phyloP scores from a whole-genome alignment of 2,113 vertebrate genomes.

The Ammospiza caudacuta region DNA sequence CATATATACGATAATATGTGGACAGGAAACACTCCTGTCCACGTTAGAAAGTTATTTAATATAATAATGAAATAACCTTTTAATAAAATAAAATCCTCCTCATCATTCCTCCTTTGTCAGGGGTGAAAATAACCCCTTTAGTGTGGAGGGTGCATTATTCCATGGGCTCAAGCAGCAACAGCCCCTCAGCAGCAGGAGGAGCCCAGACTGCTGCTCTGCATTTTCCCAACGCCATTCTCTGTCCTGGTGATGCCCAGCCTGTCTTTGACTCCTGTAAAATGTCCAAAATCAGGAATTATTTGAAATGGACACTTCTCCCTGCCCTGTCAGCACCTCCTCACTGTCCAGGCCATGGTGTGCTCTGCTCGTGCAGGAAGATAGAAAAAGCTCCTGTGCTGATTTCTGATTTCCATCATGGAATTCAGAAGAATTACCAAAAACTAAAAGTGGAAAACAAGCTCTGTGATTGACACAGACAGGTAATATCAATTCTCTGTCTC shows the following conservation, averaged over 20 bases:
- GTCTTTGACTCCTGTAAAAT: not conserved
- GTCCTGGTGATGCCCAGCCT: rapidly evolving
- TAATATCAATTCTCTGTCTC: not conserved
- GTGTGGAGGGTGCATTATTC: not conserved
- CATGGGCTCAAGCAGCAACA: not conserved
- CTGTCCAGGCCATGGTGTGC: rapidly evolving
- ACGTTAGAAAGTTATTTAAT: no score
- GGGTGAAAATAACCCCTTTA: no score
- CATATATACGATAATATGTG: no score
- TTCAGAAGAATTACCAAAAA: not conserved
- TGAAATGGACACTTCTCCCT: not conserved
- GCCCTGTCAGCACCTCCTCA: not conserved
- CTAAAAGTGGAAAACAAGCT: not conserved
- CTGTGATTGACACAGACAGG: not conserved
- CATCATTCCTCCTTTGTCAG: no score
- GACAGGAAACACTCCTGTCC: no score
- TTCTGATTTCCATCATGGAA: not conserved
- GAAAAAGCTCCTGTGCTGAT: not conserved
- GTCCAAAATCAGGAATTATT: rapidly evolving
- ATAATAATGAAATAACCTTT: no score
- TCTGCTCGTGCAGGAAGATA: not conserved
- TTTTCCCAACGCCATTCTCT: not conserved
- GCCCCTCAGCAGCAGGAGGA: not conserved
- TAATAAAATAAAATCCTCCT: no score
- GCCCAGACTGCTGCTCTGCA: not conserved